Evolutionary conservation across 2,113 vertebrate species (phyloP).

Genomic region (Neopipo cinnamomea): DNA sequence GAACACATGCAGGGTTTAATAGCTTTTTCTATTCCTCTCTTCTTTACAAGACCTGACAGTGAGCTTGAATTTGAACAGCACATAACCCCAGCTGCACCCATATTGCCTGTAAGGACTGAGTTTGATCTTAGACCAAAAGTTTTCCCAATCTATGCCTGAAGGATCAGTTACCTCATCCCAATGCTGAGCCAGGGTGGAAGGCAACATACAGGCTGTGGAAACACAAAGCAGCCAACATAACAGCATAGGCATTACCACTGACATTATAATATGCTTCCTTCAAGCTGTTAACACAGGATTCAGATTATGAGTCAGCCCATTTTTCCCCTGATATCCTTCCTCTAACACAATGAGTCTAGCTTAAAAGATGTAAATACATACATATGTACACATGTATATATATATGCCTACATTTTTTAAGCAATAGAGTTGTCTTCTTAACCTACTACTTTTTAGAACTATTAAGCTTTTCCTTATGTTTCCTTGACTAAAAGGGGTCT

Average conservation of each 20-base stretch:
- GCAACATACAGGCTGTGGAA: not conserved
- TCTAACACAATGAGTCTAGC: not conserved
- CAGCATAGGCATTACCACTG: not conserved
- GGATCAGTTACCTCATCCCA: not conserved
- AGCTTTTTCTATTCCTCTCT: not conserved
- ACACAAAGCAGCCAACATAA: not conserved
- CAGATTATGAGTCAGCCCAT: not conserved
- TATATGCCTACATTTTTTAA: not conserved
- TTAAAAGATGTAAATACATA: not conserved
- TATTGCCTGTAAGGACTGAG: not conserved
- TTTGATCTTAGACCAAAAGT: not conserved
- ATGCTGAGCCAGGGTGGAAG: not conserved
- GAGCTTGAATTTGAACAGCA: not conserved
- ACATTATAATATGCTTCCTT: not conserved
- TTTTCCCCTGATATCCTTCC: not conserved
- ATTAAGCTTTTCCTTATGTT: not conserved
- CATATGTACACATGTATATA: too few species aligned
- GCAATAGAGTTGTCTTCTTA: not conserved
- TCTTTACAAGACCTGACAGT: not conserved
- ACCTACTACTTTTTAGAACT: not conserved
- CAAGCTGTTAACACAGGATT: not conserved
- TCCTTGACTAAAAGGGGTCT: not conserved
- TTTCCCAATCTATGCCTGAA: not conserved
- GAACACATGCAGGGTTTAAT: not conserved
- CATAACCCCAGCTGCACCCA: not conserved